Base-by-base conservation (phyloP, 2,797 vertebrate species). In the Aratinga solstitialis region DNA sequence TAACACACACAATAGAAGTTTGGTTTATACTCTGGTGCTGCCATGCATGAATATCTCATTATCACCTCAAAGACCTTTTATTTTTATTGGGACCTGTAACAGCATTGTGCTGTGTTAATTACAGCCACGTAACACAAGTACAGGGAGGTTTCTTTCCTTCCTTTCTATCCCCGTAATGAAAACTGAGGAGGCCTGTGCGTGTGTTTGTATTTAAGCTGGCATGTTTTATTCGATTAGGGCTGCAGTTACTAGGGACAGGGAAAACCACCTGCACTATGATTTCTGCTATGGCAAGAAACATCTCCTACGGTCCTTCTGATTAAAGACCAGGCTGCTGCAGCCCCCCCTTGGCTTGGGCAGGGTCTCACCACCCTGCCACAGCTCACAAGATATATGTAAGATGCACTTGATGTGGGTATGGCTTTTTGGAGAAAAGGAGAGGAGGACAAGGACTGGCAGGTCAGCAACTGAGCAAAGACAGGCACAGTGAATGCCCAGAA, bases 1-100 rank as follows among this genome's bases (percentile, higher is more conserved):
- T 96, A 95, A 95, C 62, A 59, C 86, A 79, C 58, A 92, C 69
- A 87, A 84, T 93, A 94, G 84, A 92, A 89, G 74, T 83, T 82
- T 53, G 83, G 95, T 93, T 96, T 74, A 87, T 84, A 81, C 72
- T 65, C 86, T 2, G 2, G 77, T 15, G 88, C 88, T 92, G 69
- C 93, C 96, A 89, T 68, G 93, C 95, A 77, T 76, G 86, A 94
- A 74, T 68, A 92, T 85, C 94, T 97, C 96, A 91, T 92, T 90
- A 81, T 65, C 94, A 90, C 65, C 40, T 68, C 56, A 34, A 89
- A 67, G 95, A 77, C 65, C 87, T 95, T 89, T 83, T 78, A 71
- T 92, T 91, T 94, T 87, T 90, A 77, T 42, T 26, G 23, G 76
- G 84, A 71, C 75, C 81, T 1, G 11, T 72, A 87, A 43, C 73